Conservation (phyloP, 64 coral and sea anemone genomes). For the Hydrozoanthus tunicans region DNA sequence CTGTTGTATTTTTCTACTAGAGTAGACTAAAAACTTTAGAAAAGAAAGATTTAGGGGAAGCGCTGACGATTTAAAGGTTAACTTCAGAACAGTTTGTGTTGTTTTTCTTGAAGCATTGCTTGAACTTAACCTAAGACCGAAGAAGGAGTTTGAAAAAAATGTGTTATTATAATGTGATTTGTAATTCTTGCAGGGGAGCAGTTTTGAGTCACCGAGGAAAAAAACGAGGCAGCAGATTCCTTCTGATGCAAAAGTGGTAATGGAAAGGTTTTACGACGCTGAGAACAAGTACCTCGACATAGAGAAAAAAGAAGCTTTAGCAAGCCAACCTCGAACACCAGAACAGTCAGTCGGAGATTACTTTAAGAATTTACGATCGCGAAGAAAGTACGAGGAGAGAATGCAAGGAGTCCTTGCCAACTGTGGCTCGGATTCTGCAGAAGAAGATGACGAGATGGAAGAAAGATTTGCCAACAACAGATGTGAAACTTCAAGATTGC, state of each 20-base stretch:
- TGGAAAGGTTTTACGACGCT: slow-evolving; percentile 46
- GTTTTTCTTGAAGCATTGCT: no score
- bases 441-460: not conserved
- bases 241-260: slow-evolving; percentile 56
- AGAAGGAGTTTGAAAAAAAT: not conserved
- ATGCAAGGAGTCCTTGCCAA: slow-evolving; percentile 45
- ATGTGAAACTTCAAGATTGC: not conserved
- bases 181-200: slow-evolving; percentile 12
- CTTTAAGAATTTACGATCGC: slow-evolving; percentile 75
- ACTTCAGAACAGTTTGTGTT: no score
- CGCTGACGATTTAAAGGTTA: no score
- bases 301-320: slow-evolving; percentile 50
- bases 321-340: slow-evolving; percentile 44
- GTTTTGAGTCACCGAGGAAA: slow-evolving; percentile 45
- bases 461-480: not conserved
- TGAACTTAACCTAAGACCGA: not conserved
- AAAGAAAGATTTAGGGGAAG: no score
- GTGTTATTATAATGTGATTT: not conserved
- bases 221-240: slow-evolving; percentile 63
- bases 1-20: no score
- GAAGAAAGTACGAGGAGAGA: slow-evolving; percentile 63
- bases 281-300: slow-evolving; percentile 45
- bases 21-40: no score
- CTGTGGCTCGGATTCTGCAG: slow-evolving; percentile 11
- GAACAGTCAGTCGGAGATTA: slow-evolving; percentile 70